Evolutionary conservation across 2,888 invertebrate genomes (phyloP).

Genomic region (Melanostoma mellinum): DNA sequence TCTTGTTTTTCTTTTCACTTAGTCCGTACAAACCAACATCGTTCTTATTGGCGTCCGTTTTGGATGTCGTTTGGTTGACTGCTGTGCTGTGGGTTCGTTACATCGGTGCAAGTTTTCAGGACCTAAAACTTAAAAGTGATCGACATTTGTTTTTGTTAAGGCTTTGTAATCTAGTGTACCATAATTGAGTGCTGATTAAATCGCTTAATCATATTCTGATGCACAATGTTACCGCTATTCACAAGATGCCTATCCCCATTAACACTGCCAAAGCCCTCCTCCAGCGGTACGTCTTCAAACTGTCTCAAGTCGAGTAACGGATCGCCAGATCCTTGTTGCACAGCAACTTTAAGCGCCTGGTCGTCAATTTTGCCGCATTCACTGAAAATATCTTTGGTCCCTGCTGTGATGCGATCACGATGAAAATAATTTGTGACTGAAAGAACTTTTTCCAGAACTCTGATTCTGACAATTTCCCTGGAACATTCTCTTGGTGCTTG

Average conservation of each 20-base stretch:
- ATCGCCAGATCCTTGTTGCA: slow-evolving; percentile 90
- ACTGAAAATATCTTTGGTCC: slow-evolving; percentile 97
- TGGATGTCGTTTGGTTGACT: slow-evolving; percentile 74
- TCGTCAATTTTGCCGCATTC: slow-evolving; percentile 99
- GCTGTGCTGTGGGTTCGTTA: slow-evolving; percentile 71
- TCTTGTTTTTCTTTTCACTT: slow-evolving; percentile 81
- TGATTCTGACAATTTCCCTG: slow-evolving; percentile 95
- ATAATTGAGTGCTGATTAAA: slow-evolving; percentile 99
- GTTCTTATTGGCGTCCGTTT: slow-evolving; percentile 77
- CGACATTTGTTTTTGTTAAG: background rate
- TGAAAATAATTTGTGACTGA: slow-evolving; percentile 99
- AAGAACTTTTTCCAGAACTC: slow-evolving; percentile 99
- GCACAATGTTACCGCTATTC: slow-evolving; percentile 86
- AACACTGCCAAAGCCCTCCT: slow-evolving; percentile 86
- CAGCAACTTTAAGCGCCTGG: slow-evolving; percentile 89
- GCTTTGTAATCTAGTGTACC: slow-evolving; percentile 83
- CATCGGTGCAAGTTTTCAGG: slow-evolving; percentile 85
- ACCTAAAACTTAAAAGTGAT: slow-evolving; percentile 82
- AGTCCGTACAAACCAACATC: slow-evolving; percentile 77
- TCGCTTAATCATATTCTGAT: slow-evolving; percentile 95
- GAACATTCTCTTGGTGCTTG: slow-evolving; percentile 98
- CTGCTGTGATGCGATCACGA: slow-evolving; percentile 94
- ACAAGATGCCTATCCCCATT: slow-evolving; percentile 79
- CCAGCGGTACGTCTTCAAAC: slow-evolving; percentile 87
- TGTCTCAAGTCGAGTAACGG: slow-evolving; percentile 92